phyloP scores from a whole-genome alignment of 1,140 invertebrate species.

The Antheraea pernyi region DNA sequence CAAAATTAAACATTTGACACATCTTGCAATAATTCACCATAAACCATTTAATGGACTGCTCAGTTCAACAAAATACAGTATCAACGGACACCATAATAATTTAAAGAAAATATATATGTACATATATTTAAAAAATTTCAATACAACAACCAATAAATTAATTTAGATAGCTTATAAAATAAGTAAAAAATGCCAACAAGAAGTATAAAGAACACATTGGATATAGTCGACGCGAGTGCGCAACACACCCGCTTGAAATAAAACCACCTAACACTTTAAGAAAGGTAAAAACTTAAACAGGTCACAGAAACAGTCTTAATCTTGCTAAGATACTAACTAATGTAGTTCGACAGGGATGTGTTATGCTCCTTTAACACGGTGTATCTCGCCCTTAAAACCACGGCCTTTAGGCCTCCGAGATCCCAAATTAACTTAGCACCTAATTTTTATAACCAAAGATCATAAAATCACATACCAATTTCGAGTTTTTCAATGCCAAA shows the following conservation, averaged over 20 bases:
- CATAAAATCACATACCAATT: constrained; percentile 63
- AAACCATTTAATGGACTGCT: constrained; percentile 57
- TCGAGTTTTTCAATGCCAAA: constrained; percentile 56
- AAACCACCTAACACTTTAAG: constrained; percentile 63
- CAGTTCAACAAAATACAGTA: constrained; percentile 60
- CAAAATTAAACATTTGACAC: constrained; percentile 28
- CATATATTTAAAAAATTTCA: constrained; percentile 69
- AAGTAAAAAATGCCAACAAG: constrained; percentile 79
- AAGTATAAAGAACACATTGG: constrained; percentile 77
- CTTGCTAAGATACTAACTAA: constrained; percentile 77
- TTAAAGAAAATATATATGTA: constrained; percentile 60
- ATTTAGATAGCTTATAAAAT: constrained; percentile 79
- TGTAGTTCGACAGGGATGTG: constrained; percentile 76
- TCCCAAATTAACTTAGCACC: constrained; percentile 65
- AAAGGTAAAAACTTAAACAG: constrained; percentile 75
- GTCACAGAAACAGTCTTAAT: constrained; percentile 79
- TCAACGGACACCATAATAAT: constrained; percentile 66
- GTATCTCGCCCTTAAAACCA: constrained; percentile 58
- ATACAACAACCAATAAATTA: constrained; percentile 79
- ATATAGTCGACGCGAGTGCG: constrained; percentile 51
- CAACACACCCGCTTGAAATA: constrained; percentile 43
- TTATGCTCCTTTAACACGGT: constrained; percentile 76
- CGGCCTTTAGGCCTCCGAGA: constrained; percentile 53
- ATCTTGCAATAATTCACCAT: background rate
- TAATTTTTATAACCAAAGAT: constrained; percentile 58